phyloP scores from a whole-genome alignment of 2,888 invertebrate species.

The Orthonevra nobilis region DNA sequence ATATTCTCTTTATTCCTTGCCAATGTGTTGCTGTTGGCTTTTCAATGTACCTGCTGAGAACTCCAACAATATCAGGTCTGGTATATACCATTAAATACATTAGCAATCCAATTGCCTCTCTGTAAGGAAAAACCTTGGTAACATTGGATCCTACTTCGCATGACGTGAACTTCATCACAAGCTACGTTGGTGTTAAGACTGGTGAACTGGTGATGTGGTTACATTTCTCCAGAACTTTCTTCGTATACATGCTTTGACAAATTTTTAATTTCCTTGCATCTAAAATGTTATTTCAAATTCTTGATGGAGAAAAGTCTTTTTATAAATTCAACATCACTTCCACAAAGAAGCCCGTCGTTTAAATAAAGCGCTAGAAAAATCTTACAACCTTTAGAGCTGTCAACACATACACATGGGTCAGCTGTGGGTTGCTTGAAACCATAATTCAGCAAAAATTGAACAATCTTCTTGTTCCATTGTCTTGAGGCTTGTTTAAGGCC shows the following conservation, averaged over 20 bases:
- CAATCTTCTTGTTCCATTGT: slow-evolving; percentile 14
- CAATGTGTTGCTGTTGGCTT: slow-evolving; percentile 32
- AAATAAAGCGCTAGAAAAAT: slow-evolving; percentile 71
- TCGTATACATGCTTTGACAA: slow-evolving; percentile 1
- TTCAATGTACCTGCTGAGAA: slow-evolving; percentile 30
- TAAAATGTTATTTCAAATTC: slow-evolving; percentile 23
- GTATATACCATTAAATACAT: slow-evolving; percentile 37
- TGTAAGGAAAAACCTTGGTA: slow-evolving; percentile 34
- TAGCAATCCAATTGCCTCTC: slow-evolving; percentile 24
- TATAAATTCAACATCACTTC: slow-evolving; percentile 19
- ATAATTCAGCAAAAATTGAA: slow-evolving; percentile 26
- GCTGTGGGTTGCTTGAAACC: slow-evolving; percentile 49
- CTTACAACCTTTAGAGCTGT: background rate
- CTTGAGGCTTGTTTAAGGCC: slow-evolving; percentile 52
- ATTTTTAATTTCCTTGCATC: slow-evolving; percentile 14
- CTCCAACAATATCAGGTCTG: slow-evolving; percentile 29
- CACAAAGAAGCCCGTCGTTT: slow-evolving; percentile 71
- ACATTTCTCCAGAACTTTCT: background rate
- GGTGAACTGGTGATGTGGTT: slow-evolving; percentile 5
- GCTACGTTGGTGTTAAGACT: slow-evolving; percentile 9
- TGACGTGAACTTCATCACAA: background rate
- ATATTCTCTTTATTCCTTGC: slow-evolving; percentile 49
- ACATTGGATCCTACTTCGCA: background rate
- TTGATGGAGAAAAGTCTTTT: background rate
- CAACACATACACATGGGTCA: slow-evolving; percentile 44